A percentile compares a stretch with the other conserved stretches of the same genome.
Evolutionary conservation across 2,888 invertebrate species (phyloP).

Genomic region (Dioctria rufipes): DNA sequence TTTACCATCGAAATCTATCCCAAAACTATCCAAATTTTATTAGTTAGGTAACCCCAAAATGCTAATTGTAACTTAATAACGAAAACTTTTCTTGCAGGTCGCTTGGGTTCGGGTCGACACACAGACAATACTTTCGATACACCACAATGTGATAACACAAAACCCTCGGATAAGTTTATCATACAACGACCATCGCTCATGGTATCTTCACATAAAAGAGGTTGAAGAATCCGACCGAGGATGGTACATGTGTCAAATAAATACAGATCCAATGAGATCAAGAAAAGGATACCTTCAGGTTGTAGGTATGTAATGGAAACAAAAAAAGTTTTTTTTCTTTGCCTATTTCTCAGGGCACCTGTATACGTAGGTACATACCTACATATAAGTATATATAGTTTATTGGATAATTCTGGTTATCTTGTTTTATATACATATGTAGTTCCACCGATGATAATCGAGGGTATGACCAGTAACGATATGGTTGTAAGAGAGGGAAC

Average conservation of each 20-base stretch:
- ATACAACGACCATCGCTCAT: conserved; percentile 91
- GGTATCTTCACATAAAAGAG: conserved; percentile 91
- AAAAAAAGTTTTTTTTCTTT: conserved; percentile 4
- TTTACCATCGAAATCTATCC: background rate
- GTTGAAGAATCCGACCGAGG: conserved; percentile 91
- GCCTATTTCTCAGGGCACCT: background rate
- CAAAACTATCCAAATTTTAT: conserved; percentile 12
- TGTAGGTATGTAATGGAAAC: conserved; percentile 79
- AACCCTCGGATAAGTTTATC: conserved; percentile 90
- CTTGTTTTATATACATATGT: conserved; percentile 62
- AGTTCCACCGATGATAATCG: conserved; percentile 94
- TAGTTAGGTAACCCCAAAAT: conserved; percentile 33
- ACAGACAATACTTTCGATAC: conserved; percentile 92
- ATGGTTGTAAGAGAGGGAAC: conserved; percentile 92
- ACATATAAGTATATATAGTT: too few species aligned
- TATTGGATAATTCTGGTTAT: too few species aligned
- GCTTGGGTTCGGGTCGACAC: conserved; percentile 95
- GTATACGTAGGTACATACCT: too few species aligned
- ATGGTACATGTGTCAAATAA: conserved; percentile 95
- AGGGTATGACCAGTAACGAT: conserved; percentile 91
- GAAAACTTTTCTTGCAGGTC: conserved; percentile 74
- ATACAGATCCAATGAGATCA: conserved; percentile 94
- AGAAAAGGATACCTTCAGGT: conserved; percentile 92
- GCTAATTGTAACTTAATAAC: conserved; percentile 51
- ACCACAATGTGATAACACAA: conserved; percentile 92